Base-by-base conservation (phyloP, 2,113 vertebrate species). In the Macaca nemestrina region DNA sequence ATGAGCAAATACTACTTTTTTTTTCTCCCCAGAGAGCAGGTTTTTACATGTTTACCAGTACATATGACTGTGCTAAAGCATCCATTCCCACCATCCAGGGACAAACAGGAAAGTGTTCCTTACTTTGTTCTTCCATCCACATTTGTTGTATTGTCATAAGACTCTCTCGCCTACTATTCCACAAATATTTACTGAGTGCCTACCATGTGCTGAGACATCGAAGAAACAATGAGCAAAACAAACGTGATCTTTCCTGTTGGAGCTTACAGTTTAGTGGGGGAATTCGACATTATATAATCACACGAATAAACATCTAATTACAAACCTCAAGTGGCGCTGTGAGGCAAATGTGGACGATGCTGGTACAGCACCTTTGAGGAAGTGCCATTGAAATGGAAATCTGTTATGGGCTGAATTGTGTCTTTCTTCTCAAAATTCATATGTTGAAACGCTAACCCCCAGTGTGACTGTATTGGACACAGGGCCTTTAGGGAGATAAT, bases 21-120 rank as follows among this genome's bases (percentile, higher is more conserved):
- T 8, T 0, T 11, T 14, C 12, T 13, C 17, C 5, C 8, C 13
- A 20, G 0, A 55, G 50, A 80, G 52, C 38, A 61, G 8, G 14
- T 18, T 11, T 52, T 48, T 79, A 78, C 25, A 67, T 23, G 23
- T 8, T 86, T 8, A 57, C 23, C 50, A 92, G 67, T 10, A 25
- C 16, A 64, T 7, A 20, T 67, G 75, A 84, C 32, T 48, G 18
- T 64, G 35, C 8, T 80, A 12, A 27, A 32, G 72, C 55, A 50
- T 20, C 76, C 40, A 61, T 90, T 68, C 32, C 7, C 30, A 83
- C 14, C 22, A 50, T 3, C 14, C 52, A 22, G 25, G 64, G n/a
- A 64, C n/a, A 92, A 35, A 70, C 2, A 81, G 38, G 18, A 84
- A 86, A 81, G 45, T 48, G 55, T 10, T 43, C 35, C 55, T 68